These are phyloP conservation scores for Sphyrna mokarran DNA, from an alignment of 2,113 vertebrate species.

Conservation along the genomic window DNA sequence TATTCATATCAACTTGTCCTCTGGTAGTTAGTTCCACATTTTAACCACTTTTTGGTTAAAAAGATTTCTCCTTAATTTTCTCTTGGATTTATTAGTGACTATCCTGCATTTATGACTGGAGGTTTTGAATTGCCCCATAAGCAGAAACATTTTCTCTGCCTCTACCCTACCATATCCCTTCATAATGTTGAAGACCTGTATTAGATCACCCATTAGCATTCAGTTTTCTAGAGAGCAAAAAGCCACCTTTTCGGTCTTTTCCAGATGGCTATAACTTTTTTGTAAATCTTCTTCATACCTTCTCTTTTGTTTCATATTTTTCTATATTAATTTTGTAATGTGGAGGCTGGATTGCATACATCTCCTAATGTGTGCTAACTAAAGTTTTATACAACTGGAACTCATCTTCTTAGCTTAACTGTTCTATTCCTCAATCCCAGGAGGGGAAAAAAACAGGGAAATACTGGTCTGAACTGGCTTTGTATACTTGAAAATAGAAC, in stretches of 20 bases:
- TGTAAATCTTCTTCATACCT: not conserved
- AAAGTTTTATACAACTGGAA: not conserved
- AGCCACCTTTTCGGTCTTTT: not conserved
- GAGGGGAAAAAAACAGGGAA: no score
- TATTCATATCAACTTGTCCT: not conserved
- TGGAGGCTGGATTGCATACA: not conserved
- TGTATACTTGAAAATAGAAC: no score
- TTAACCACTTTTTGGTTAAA: not conserved
- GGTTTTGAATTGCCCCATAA: not conserved
- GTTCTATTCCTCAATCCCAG: not conserved
- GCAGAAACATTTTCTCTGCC: not conserved
- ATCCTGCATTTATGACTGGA: not conserved
- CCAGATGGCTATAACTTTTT: not conserved
- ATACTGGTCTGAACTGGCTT: no score
- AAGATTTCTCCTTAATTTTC: not conserved
- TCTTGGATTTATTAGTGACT: conserved; percentile 1
- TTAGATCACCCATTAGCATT: not conserved
- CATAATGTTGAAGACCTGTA: not conserved
- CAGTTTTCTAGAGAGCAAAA: not conserved
- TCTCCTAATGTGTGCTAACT: not conserved
- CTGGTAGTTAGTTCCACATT: not conserved
- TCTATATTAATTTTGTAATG: not conserved
- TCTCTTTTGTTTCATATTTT: not conserved
- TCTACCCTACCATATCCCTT: not conserved
- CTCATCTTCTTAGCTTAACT: not conserved